Base-by-base conservation (phyloP, 2,797 vertebrate species). In the Platyrinchus mystaceus region DNA sequence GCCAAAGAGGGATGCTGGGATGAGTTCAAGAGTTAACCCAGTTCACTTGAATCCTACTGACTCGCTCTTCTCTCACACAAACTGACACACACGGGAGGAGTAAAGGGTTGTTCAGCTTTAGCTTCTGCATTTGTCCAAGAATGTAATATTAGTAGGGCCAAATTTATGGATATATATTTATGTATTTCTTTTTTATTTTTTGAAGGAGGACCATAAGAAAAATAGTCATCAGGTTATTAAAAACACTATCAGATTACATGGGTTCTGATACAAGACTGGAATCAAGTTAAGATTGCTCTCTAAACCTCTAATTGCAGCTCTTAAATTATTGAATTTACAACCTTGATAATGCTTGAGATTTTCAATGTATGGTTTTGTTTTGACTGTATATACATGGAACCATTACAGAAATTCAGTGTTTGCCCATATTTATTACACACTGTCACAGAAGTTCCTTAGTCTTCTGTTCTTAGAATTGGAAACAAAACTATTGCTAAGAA, bases 341-440 rank as follows among this genome's bases (percentile, higher is more conserved):
- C 52, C 28, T 82, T 50, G 84, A 87, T 77, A 92, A 75, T 30
- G 50, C 26, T 30, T 64, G 22, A 71, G 14, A 80, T 90, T 96
- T 80, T 91, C 55, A 36, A 91, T 46, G n/a, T 78, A 92, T 92
- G 63, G 52, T 24, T 89, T 87, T 85, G 56, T 89, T 96, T 93
- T 94, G 85, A 67, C 83, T 84, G 44, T 34, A n/a, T 52, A 59
- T 56, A 87, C 26, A 52, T 73, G 82, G 74, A 93, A 91, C 34
- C 2, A 0, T 26, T 80, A 86, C 5, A 81, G 74, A 94, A 81
- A 94, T 88, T 78, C 87, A 78, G 10, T 23, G 2, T 86, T 96
- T 94, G 58, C 62, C 62, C 76, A 24, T 94, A 81, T 96, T 94
- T 95, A 86, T 81, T 89, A 94, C 63, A 82, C 53, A 50, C 52